Conservation (phyloP, 2,888 invertebrate genomes). For the Lycophotia porphyrea region DNA sequence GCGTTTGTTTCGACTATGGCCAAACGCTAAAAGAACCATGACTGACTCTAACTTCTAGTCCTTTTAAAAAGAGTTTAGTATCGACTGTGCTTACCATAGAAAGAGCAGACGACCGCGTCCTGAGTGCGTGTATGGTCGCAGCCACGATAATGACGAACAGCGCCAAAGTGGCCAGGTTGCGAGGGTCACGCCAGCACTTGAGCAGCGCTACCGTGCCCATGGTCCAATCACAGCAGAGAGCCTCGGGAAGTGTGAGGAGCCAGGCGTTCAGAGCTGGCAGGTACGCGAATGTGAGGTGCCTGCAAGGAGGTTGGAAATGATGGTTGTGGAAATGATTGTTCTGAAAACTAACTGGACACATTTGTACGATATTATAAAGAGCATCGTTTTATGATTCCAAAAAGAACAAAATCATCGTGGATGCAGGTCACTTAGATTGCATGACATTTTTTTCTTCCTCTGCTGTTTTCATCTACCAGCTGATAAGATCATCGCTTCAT, state of each 20-base stretch:
- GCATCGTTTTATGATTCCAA: background rate
- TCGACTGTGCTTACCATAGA: slow-evolving; percentile 81
- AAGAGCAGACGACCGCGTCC: slow-evolving; percentile 84
- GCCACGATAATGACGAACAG: slow-evolving; percentile 91
- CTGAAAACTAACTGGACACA: background rate
- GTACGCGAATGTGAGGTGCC: slow-evolving; percentile 98
- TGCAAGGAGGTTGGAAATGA: slow-evolving; percentile 64
- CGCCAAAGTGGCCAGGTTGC: slow-evolving; percentile 95
- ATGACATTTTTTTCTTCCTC: background rate
- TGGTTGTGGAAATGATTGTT: background rate
- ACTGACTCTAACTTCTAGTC: background rate
- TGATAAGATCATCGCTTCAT: background rate
- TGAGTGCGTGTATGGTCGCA: slow-evolving; percentile 88
- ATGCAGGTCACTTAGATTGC: background rate
- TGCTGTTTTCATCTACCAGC: background rate
- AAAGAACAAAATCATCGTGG: background rate
- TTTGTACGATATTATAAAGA: background rate
- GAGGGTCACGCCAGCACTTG: slow-evolving; percentile 93
- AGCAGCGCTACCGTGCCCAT: slow-evolving; percentile 98
- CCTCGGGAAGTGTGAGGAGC: slow-evolving; percentile 96
- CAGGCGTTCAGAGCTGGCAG: slow-evolving; percentile 97
- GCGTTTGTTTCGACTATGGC: background rate
- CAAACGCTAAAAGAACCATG: background rate
- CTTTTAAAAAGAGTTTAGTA: background rate
- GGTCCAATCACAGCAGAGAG: slow-evolving; percentile 99